Conservation (phyloP, 2,113 vertebrate species). For the Pygoscelis antarcticus region DNA sequence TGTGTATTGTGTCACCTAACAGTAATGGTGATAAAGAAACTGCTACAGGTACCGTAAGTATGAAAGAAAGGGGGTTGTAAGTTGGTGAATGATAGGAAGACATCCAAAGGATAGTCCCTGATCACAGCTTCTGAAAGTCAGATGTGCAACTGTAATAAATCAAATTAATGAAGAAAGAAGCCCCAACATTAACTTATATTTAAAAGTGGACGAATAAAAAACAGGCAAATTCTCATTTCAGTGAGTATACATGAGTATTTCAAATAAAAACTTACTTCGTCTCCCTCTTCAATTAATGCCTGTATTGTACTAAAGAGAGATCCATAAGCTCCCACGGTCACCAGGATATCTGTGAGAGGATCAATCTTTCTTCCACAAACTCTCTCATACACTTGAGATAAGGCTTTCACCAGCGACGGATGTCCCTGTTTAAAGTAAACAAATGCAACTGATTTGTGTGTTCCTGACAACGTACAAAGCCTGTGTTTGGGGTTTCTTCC, state of each 20-base stretch:
- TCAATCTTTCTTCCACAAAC: slow-evolving; percentile 82
- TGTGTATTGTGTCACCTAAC: not conserved
- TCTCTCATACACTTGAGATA: slow-evolving; percentile 89
- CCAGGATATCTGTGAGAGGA: slow-evolving; percentile 88
- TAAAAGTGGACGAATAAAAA: not conserved
- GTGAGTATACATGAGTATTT: not conserved
- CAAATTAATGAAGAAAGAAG: not conserved
- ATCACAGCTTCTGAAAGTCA: not conserved
- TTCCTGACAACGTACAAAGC: not conserved
- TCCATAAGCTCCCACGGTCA: slow-evolving; percentile 92
- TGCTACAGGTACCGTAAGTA: not conserved
- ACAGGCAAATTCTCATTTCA: not conserved
- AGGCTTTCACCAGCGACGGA: slow-evolving; percentile 86
- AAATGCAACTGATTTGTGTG: not conserved
- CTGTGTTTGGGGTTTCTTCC: not conserved
- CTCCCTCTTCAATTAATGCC: slow-evolving; percentile 88
- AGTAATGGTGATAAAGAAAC: not conserved
- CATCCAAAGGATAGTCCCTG: not conserved
- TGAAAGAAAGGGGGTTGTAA: not conserved
- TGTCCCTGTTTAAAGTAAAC: slow-evolving; percentile 83
- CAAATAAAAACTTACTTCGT: slow-evolving; percentile 82
- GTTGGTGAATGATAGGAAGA: not conserved
- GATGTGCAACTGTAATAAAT: not conserved
- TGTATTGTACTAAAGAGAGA: slow-evolving; percentile 91
- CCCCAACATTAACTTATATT: not conserved